These are phyloP conservation scores for Mustela lutreola DNA, from an alignment of 2,113 vertebrate species.

Conservation along the genomic window DNA sequence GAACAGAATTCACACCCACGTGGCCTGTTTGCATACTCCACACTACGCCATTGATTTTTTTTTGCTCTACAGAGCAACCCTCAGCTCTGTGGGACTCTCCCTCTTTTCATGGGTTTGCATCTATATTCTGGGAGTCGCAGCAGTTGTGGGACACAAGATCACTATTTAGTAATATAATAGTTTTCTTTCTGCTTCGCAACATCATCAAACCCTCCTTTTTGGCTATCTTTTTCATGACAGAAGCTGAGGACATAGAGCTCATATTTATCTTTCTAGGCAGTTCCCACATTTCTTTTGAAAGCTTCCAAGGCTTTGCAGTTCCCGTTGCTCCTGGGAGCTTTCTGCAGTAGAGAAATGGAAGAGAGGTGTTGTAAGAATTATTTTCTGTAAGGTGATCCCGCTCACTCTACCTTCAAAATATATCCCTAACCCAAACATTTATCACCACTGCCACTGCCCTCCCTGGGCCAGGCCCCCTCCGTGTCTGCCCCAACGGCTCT, in stretches of 20 bases:
- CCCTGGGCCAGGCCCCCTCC: not conserved
- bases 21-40: not conserved
- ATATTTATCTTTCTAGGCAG: not conserved
- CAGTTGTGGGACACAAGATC: not conserved
- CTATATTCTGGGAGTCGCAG: not conserved
- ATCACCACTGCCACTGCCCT: not conserved
- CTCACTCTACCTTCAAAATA: not conserved
- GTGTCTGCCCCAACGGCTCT: not conserved
- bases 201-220: not conserved
- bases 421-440: not conserved
- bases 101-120: not conserved
- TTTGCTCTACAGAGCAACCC: not conserved
- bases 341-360: not conserved
- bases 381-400: not conserved
- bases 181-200: not conserved
- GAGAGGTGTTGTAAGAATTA: not conserved
- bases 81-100: not conserved
- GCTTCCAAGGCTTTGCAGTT: not conserved
- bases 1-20: not conserved
- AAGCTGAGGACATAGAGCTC: not conserved
- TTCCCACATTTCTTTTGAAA: not conserved
- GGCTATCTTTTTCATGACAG: not conserved
- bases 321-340: not conserved
- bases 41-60: not conserved
- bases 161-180: not conserved